A percentile compares a stretch with the other conserved stretches of the same genome.
phyloP scores from a whole-genome alignment of 2,888 invertebrate species.

The Strigamia maritima region DNA sequence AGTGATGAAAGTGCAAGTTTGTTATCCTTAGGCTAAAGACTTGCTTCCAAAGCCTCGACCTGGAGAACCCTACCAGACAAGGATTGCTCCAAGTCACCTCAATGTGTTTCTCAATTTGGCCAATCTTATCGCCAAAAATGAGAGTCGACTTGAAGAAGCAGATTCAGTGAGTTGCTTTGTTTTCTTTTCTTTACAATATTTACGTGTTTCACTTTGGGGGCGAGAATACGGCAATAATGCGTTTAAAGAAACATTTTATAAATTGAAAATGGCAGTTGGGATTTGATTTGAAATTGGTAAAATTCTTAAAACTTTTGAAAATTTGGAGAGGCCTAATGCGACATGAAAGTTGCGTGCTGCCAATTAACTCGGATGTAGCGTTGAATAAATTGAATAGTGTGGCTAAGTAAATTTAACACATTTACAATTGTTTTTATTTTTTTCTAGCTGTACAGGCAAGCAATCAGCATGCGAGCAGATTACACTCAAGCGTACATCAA shows the following conservation, averaged over 20 bases:
- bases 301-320: background rate
- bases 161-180: slow-evolving; percentile 39
- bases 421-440: background rate
- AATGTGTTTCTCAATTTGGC: slow-evolving; percentile 94
- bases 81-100: slow-evolving; percentile 92
- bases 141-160: slow-evolving; percentile 48
- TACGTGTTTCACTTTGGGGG: background rate
- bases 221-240: background rate
- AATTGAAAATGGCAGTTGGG: slow-evolving; percentile 9
- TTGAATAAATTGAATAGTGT: background rate
- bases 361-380: background rate
- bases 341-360: slow-evolving; percentile 14
- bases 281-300: background rate
- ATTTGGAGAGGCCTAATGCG: background rate
- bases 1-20: slow-evolving; percentile 32
- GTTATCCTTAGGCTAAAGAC: slow-evolving; percentile 66
- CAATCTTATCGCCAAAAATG: slow-evolving; percentile 88
- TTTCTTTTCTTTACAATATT: background rate
- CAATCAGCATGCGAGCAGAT: slow-evolving; percentile 95
- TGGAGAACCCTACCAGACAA: slow-evolving; percentile 90
- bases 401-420: background rate
- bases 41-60: slow-evolving; percentile 85
- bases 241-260: background rate
- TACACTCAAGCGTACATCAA: slow-evolving; percentile 96
- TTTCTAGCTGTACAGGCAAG: slow-evolving; percentile 79